Evolutionary conservation across 2,888 invertebrate genomes (phyloP).

Genomic region (Cheilosia urbana): DNA sequence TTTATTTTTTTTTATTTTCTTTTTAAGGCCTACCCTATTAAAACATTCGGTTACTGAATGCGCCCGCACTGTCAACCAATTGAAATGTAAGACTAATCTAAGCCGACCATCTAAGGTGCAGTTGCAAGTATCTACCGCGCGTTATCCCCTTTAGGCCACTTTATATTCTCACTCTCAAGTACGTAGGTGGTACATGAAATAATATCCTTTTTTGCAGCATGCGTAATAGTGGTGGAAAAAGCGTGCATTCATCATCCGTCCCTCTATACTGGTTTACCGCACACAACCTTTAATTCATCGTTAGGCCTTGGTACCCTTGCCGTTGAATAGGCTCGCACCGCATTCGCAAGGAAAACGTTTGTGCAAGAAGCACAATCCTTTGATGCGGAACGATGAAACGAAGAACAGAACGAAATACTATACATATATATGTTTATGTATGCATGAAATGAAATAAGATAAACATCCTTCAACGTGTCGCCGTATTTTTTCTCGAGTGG

Average conservation of each 20-base stretch:
- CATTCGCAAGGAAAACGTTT: conserved; percentile 4
- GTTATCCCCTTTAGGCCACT: conserved; percentile 15
- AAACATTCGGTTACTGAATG: conserved; percentile 3
- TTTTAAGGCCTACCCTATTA: not conserved
- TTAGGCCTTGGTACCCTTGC: conserved; percentile 10
- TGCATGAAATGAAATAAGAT: conserved; percentile 19
- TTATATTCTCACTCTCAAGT: not conserved
- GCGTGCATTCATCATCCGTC: not conserved
- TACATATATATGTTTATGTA: too few species aligned
- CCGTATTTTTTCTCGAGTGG: not conserved
- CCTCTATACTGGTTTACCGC: not conserved
- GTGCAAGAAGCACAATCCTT: conserved; percentile 21
- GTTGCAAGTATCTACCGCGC: conserved; percentile 9
- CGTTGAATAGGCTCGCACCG: not conserved
- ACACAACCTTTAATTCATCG: conserved; percentile 14
- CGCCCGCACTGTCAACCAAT: conserved; percentile 8
- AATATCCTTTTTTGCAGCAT: conserved; percentile 1
- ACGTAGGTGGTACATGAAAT: conserved; percentile 2
- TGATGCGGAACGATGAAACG: conserved; percentile 17
- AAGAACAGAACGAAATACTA: not conserved
- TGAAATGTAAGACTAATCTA: conserved; percentile 13
- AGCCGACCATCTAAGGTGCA: conserved; percentile 8
- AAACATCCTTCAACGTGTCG: conserved; percentile 31
- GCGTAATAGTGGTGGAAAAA: conserved; percentile 17
- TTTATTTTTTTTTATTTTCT: not conserved